Conservation (phyloP, 2,113 vertebrate genomes). For the Nyctibius bracteatus region DNA sequence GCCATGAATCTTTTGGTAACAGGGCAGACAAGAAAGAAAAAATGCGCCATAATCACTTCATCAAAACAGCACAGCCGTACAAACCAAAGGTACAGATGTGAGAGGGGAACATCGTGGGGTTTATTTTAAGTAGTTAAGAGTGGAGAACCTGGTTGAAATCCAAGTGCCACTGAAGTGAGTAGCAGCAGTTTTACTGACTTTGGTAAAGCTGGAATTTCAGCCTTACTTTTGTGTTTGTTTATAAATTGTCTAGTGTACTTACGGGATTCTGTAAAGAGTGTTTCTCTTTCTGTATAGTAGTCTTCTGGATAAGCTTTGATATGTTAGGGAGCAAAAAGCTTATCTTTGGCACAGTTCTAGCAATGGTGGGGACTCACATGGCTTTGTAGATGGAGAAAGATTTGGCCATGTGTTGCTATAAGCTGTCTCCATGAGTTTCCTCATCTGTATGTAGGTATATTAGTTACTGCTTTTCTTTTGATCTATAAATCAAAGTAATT, state of each 20-base stretch:
- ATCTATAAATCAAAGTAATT: background rate
- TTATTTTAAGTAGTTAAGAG: background rate
- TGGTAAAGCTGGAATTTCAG: background rate
- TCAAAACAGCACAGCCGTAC: constrained; percentile 98
- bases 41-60: constrained; percentile 97
- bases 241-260: background rate
- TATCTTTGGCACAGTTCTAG: background rate
- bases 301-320: background rate
- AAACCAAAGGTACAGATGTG: constrained; percentile 87
- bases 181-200: background rate
- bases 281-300: background rate
- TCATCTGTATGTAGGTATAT: background rate
- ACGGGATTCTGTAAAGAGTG: background rate
- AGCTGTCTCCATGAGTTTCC: background rate
- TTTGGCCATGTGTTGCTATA: background rate
- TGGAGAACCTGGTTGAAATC: background rate
- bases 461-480: background rate
- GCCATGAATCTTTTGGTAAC: constrained; percentile 91
- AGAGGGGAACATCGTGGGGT: rapidly evolving
- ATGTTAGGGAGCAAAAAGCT: background rate
- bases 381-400: background rate
- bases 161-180: background rate
- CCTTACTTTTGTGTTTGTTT: background rate
- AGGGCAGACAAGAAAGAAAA: constrained; percentile 98
- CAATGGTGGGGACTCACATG: background rate